Evolutionary conservation across 2,113 vertebrate species (phyloP), one percentile per base, ranked within the genome.

Genomic region (Oncorhynchus keta): DNA sequence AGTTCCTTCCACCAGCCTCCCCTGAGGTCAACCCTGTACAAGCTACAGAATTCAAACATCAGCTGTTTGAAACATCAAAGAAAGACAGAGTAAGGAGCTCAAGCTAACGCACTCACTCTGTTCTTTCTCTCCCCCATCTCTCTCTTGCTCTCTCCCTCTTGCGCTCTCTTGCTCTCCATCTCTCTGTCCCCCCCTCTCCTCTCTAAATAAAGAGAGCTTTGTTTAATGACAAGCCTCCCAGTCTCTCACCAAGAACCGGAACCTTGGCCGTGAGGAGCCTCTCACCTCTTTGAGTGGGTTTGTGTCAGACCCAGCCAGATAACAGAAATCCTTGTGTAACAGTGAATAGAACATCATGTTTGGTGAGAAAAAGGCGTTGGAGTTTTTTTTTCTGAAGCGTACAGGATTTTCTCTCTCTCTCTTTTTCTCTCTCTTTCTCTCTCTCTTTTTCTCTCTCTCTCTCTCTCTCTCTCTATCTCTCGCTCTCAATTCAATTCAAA

Each of bases 361-460:
- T 51, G 51, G 59, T 62, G n/a, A 61, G 59, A 61, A 14, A 39
- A 9, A 39, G 8, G 39, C 2, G 1, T 8, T 39, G 39, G 39
- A 9, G 8, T 39, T 39, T 8, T 39, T 39, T 39, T 39, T 39
- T 45, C 8, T 45, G 8, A 39, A 2, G 39, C 9, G 39, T 45
- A 45, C 39, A 18, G 51, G 14, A 5, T 16, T 12, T 16, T 1
- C 49, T 16, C 49, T 16, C 49, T 16, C 14, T 9, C 7, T 51
- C 0, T 51, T 0, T 51, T 13, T 51, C 3, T 51, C 3, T 16
- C 14, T 16, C 2, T 39, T 1, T 39, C 35, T 8, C 35, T 39
- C 0, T 39, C 35, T 35, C 35, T 39, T 3, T 13, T 2, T 14
- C 3, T 16, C 0, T 51, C 1, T 51, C 1, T 4, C 1, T 16